Conservation (phyloP, 2,888 invertebrate genomes). For the Trachelus iudaicus region DNA sequence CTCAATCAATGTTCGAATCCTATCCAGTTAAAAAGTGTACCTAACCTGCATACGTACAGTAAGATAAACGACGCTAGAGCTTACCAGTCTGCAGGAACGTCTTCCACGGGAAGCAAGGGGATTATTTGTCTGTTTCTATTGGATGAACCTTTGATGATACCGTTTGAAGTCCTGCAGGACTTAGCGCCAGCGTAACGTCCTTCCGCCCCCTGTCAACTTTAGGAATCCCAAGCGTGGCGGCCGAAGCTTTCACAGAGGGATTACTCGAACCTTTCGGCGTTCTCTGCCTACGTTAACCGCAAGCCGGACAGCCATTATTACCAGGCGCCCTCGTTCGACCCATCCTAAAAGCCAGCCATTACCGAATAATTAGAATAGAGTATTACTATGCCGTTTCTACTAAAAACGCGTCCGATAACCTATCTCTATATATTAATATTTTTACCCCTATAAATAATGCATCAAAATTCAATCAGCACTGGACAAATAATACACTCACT, state of each 20-base stretch:
- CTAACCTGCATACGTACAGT: background rate
- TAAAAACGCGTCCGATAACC: background rate
- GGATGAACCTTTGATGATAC: slow-evolving; percentile 63
- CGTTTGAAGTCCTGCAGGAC: slow-evolving; percentile 52
- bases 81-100: background rate
- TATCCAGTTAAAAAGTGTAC: background rate
- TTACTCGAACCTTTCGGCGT: slow-evolving; percentile 55
- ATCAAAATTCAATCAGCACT: background rate
- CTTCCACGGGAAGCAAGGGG: slow-evolving; percentile 38
- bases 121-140: slow-evolving; percentile 51
- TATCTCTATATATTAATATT: background rate
- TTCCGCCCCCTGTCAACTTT: slow-evolving; percentile 44
- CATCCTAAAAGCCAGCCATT: slow-evolving; percentile 26
- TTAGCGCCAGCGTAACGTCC: slow-evolving; percentile 30
- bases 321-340: slow-evolving; percentile 41
- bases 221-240: slow-evolving; percentile 29
- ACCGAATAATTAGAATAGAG: slow-evolving; percentile 52
- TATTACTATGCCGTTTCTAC: slow-evolving; percentile 1
- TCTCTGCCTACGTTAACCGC: slow-evolving; percentile 54
- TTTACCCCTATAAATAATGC: background rate
- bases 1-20: fast-evolving
- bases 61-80: background rate
- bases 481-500: background rate
- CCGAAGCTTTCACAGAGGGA: slow-evolving; percentile 57
- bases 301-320: slow-evolving; percentile 62